Evolutionary conservation across 2,797 vertebrate species (phyloP).

Genomic region (Rousettus madagascariensis): DNA sequence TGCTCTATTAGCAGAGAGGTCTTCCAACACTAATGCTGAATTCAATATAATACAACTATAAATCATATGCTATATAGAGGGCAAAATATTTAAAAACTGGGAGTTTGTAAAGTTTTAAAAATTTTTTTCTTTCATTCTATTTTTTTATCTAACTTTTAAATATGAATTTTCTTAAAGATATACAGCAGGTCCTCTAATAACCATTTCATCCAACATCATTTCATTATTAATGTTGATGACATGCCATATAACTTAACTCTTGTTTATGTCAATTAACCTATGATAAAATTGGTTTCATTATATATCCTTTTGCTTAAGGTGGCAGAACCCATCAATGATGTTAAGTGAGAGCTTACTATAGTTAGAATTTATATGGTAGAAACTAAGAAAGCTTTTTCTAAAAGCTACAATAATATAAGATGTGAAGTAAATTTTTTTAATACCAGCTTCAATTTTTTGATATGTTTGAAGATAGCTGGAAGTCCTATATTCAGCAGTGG

Average conservation of each 20-base stretch:
- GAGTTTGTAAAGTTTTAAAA: neutral
- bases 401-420: neutral
- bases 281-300: neutral
- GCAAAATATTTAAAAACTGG: neutral
- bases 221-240: neutral
- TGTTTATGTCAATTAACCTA: neutral
- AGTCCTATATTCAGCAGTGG: neutral
- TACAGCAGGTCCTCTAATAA: neutral
- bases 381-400: neutral
- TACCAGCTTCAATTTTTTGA: neutral
- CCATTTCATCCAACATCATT: neutral
- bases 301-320: neutral
- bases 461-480: neutral
- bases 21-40: neutral
- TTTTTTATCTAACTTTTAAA: conserved; percentile 42
- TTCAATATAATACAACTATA: neutral
- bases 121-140: neutral
- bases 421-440: neutral
- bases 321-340: neutral
- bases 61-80: neutral
- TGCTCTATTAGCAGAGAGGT: neutral
- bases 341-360: neutral
- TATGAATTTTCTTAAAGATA: neutral
- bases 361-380: neutral
- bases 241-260: too few relatives aligned